These are phyloP conservation scores for Glareola pratincola DNA, from an alignment of 2,113 vertebrate species.

Conservation along the genomic window DNA sequence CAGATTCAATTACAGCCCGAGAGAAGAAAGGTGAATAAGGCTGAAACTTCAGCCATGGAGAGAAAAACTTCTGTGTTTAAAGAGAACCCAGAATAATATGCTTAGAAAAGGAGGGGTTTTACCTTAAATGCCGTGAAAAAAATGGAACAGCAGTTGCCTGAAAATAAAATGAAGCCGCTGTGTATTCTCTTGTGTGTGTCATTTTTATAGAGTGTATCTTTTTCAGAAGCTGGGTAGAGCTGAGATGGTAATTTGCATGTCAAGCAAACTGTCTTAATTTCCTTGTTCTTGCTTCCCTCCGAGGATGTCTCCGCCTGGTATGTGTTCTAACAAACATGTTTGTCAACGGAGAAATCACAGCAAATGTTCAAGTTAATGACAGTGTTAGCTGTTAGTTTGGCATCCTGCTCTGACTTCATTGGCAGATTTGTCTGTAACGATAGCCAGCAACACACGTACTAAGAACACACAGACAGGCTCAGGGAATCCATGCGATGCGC, in stretches of 20 bases:
- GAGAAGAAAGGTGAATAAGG: conserved; percentile 21
- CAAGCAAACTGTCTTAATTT: conserved; percentile 52
- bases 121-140: neutral
- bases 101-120: neutral
- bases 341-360: conserved; percentile 25
- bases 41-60: neutral
- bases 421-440: neutral
- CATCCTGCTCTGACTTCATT: neutral
- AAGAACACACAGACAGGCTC: neutral
- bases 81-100: neutral
- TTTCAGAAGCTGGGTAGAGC: conserved; percentile 8
- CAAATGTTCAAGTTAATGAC: conserved; percentile 37
- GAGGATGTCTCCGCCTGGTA: neutral
- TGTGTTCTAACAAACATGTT: conserved; percentile 52
- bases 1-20: neutral
- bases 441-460: neutral
- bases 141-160: neutral
- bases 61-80: neutral
- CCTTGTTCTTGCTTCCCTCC: conserved; percentile 6
- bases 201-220: conserved; percentile 1
- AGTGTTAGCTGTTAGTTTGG: conserved; percentile 11
- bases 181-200: conserved; percentile 20
- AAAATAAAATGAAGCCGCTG: neutral
- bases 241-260: conserved; percentile 41
- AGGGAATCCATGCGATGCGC: neutral